A percentile compares a stretch with the other conserved stretches of the same genome.
These are phyloP conservation scores for Cataglyphis cursor DNA, from an alignment of 2,888 invertebrate species.

Conservation along the genomic window DNA sequence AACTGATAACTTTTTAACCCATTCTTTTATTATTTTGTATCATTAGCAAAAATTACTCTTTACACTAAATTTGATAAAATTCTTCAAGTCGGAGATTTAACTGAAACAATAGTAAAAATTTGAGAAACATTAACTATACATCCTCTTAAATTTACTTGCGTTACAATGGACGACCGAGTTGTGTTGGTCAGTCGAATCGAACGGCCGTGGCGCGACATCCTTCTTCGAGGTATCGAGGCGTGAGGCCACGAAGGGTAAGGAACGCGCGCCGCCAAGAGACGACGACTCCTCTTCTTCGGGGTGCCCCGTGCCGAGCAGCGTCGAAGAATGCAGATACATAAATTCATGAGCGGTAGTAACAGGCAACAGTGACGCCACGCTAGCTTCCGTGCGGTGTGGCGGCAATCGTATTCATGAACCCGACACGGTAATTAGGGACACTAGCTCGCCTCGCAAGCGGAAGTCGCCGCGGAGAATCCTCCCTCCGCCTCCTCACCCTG, in stretches of 20 bases:
- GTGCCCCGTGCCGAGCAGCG: slow-evolving; percentile 82
- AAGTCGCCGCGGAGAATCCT: slow-evolving; percentile 86
- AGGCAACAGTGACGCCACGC: slow-evolving; percentile 86
- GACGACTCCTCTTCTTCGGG: slow-evolving; percentile 67
- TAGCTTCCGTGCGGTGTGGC: slow-evolving; percentile 85
- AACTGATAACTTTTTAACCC: neutral
- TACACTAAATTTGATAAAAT: neutral
- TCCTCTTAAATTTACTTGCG: neutral
- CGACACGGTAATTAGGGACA: slow-evolving; percentile 87
- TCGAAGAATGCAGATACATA: slow-evolving; percentile 86
- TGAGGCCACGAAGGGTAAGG: slow-evolving; percentile 68
- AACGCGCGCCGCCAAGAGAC: slow-evolving; percentile 56
- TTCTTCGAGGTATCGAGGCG: slow-evolving; percentile 74
- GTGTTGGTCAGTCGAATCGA: neutral
- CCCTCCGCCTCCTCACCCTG: slow-evolving; percentile 78
- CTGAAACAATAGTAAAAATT: neutral
- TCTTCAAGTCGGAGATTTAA: neutral
- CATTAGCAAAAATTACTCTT: neutral
- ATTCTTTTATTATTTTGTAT: neutral
- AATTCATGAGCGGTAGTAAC: slow-evolving; percentile 86
- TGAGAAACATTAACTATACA: neutral
- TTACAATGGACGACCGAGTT: neutral
- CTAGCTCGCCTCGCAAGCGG: slow-evolving; percentile 86
- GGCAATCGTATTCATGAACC: slow-evolving; percentile 87
- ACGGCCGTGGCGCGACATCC: slow-evolving; percentile 67